A percentile compares a stretch with the other conserved stretches of the same genome.
These are phyloP conservation scores for Rhombomys opimus DNA, from an alignment of 2,113 vertebrate species.

Conservation along the genomic window DNA sequence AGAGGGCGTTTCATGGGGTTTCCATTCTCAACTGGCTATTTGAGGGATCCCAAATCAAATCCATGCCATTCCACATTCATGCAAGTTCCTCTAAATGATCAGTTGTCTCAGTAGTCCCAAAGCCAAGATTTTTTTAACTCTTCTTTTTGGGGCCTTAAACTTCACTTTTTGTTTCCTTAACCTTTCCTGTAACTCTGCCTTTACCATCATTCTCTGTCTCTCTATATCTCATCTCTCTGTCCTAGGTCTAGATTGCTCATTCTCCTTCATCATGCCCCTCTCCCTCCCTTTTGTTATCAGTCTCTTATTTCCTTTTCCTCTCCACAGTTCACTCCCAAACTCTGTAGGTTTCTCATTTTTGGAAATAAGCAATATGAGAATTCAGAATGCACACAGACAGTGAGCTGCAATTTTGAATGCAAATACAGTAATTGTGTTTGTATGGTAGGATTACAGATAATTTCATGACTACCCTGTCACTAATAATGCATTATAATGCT, in stretches of 20 bases:
- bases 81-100: background rate
- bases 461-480: constrained; percentile 52
- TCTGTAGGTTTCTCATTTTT: background rate
- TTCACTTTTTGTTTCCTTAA: background rate
- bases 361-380: background rate
- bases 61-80: background rate
- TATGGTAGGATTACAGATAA: constrained; percentile 20
- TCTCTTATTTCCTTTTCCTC: background rate
- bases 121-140: background rate
- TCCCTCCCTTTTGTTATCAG: background rate
- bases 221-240: background rate
- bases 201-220: background rate
- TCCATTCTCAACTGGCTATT: background rate
- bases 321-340: background rate
- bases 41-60: no score
- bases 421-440: constrained; percentile 61
- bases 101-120: background rate
- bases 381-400: background rate
- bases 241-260: background rate
- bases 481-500: constrained; percentile 52
- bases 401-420: constrained; percentile 50
- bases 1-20: no score
- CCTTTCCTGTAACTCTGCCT: background rate
- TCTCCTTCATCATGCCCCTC: background rate
- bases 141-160: background rate